Evolutionary conservation across 2,888 invertebrate species (phyloP), one percentile per base, ranked within the genome.

Genomic region (Phalera bucephala): DNA sequence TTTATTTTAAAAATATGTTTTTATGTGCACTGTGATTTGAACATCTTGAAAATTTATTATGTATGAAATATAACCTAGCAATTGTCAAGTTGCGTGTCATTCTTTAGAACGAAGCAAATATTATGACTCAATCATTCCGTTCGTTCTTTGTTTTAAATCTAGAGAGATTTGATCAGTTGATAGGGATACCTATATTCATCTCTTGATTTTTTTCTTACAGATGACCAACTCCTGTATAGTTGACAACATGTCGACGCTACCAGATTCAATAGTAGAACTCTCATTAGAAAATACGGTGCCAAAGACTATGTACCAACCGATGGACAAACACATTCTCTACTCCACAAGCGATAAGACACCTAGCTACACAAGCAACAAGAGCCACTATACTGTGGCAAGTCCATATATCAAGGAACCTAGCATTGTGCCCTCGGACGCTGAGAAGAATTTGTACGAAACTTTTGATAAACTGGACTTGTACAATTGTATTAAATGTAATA

Each of bases 191-290:
- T n/a, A n/a, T n/a, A n/a, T n/a, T n/a, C n/a, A n/a, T n/a, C n/a
- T n/a, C n/a, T n/a, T n/a, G n/a, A n/a, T n/a, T n/a, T n/a, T n/a
- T n/a, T n/a, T n/a, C 10, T 64, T 54, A 0, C 78, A 89, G 89
- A 87, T 90, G 71, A 75, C 80, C 2, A 83, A 74, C 45, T 80
- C 85, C 0, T 89, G 89, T 44, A 87, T 89, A 49, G 89, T 88
- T 9, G 88, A 87, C 59, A 87, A 82, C 40, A 87, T 77, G 21
- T 69, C 79, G 0, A 72, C 80, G 0, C 64, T 90, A 0, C 90
- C 90, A 0, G 90, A 90, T 44, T 83, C 90, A 0, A 81, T 90
- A 30, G 90, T 90, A 5, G 90, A 90, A 53, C 51, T 90, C 1
- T 88, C 90, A 0, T 53, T 90, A 13, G 90, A 89, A 46, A 80